Conservation (phyloP, 1,140 invertebrate species). For the Drosophila mayri region DNA sequence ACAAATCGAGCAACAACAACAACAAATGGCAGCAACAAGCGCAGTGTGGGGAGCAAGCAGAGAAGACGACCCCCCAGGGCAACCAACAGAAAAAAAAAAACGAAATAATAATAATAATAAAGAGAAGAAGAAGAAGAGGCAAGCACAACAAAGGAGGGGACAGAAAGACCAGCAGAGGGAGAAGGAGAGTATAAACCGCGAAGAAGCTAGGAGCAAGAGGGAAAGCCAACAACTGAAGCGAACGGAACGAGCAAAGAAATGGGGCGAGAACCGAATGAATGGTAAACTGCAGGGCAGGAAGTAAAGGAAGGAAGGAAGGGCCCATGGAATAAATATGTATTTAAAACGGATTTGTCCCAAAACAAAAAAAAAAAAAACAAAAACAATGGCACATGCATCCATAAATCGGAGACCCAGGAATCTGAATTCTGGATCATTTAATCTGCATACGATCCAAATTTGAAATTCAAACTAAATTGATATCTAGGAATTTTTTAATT, state of each 20-base stretch:
- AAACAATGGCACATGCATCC: constrained; percentile 11
- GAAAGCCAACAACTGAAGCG: constrained; percentile 22
- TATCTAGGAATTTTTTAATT: constrained; percentile 3
- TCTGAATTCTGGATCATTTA: constrained; percentile 6
- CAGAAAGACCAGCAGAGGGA: not conserved
- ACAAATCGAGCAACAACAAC: constrained; percentile 37
- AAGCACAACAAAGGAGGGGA: not conserved
- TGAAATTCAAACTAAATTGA: not conserved
- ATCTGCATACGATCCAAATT: constrained; percentile 8
- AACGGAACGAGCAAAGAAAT: constrained; percentile 34
- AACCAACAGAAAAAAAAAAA: constrained; percentile 4
- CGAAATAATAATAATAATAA: no score
- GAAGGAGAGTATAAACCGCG: not conserved
- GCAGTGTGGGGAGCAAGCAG: not conserved
- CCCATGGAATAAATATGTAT: constrained; percentile 16
- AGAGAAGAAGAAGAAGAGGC: no score
- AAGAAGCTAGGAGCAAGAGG: constrained; percentile 1
- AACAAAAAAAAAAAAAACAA: not conserved
- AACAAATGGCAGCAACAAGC: constrained; percentile 2
- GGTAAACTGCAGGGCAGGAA: constrained; percentile 14
- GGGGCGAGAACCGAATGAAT: constrained; percentile 25
- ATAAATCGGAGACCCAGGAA: constrained; percentile 1
- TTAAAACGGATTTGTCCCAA: constrained; percentile 14
- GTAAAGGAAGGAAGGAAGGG: not conserved
- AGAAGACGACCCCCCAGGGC: constrained; percentile 31